Evolutionary conservation across 2,888 invertebrate genomes (phyloP), one percentile per base, ranked within the genome.

Genomic region (Pomacea canaliculata): DNA sequence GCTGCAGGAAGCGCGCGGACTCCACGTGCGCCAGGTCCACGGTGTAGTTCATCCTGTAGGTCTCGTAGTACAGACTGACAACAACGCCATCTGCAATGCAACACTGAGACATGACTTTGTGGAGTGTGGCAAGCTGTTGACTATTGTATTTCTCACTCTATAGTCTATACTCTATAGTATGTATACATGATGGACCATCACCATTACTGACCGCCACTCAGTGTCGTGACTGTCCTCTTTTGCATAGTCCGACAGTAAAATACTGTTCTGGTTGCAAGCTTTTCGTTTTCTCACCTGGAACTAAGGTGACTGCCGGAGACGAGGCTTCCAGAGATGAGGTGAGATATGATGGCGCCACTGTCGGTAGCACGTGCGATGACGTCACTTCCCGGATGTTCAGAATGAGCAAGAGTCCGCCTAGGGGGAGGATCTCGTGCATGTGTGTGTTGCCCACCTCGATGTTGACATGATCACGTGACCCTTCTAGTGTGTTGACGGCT

Each of bases 11-110:
- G 1, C 73, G 59, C 0, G 62, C 37, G 0, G 85, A 83, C 5
- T 79, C 76, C 2, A 77, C 73, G 65, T 85, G 65, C 18, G 74
- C 69, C 19, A 84, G 74, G 4, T 76, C 80, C 13, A 60, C 51
- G 0, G 69, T 70, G 78, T 80, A 83, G 56, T 82, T 83, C 70
- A 85, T 80, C 67, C 84, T 82, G 65, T 83, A 80, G n/a, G 84
- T 76, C 18, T 76, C 76, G 60, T 81, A 81, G 65, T 76, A 74
- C 66, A 80, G 69, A 27, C 69, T 60, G 7, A 80, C 62, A 56
- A 56, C 23, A n/a, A 72, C 56, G 3, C 74, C 78, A 19, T 62
- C 79, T 78, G 70, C 19, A 62, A 56, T 48, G 4, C 46, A 74
- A 37, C 37, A 37, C 37, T 5, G 37, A 37, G 1, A 37, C 37